phyloP scores from a whole-genome alignment of 2,797 vertebrate species.

The Cossypha caffra region DNA sequence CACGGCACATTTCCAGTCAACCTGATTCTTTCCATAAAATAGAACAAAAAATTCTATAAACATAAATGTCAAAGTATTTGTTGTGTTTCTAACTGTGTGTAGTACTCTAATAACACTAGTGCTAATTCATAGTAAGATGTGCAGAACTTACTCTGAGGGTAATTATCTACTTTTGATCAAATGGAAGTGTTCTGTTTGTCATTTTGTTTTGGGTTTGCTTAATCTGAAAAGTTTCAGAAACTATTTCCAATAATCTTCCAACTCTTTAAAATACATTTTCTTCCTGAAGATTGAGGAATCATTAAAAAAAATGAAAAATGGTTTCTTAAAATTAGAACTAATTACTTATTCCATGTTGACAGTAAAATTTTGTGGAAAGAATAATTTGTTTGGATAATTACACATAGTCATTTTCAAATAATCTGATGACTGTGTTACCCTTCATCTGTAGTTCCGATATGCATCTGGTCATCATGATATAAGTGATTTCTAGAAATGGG shows the following conservation, averaged over 20 bases:
- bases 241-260: neutral
- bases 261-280: neutral
- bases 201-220: neutral
- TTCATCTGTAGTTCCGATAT: neutral
- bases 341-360: neutral
- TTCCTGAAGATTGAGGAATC: neutral
- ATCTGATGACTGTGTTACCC: neutral
- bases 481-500: neutral
- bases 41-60: neutral
- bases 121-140: neutral
- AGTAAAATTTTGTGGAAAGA: neutral
- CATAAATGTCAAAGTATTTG: neutral
- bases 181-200: neutral
- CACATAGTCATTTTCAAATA: neutral
- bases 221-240: neutral
- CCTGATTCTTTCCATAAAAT: neutral
- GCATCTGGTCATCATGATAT: neutral
- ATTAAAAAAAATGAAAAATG: neutral
- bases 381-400: neutral
- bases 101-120: neutral
- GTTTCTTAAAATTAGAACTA: neutral
- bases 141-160: neutral
- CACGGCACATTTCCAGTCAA: neutral
- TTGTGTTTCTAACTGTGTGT: neutral
- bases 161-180: neutral